A percentile compares a stretch with the other conserved stretches of the same genome.
Evolutionary conservation across 2,888 invertebrate species (phyloP).

Genomic region (Fragum sueziense): DNA sequence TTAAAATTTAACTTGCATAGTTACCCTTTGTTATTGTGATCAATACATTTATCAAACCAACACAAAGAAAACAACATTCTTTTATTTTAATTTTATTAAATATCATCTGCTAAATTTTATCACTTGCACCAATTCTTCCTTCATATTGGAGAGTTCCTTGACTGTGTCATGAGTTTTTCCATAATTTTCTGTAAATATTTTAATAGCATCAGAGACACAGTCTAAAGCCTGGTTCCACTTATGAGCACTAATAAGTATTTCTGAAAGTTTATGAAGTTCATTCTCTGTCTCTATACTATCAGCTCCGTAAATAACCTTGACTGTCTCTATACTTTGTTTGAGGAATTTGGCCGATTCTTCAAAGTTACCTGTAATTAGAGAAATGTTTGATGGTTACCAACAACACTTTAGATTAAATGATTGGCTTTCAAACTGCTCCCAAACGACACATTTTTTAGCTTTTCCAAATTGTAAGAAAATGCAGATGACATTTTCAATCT

Average conservation of each 20-base stretch:
- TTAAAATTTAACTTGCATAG: too few relatives aligned
- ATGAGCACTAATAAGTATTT: slow-evolving; percentile 84
- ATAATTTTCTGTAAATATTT: slow-evolving; percentile 65
- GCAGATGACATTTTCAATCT: too few relatives aligned
- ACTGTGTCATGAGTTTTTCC: slow-evolving; percentile 64
- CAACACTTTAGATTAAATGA: background rate
- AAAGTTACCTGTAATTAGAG: slow-evolving; percentile 80
- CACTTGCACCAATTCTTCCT: slow-evolving; percentile 42
- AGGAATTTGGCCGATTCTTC: slow-evolving; percentile 82
- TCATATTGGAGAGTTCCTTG: slow-evolving; percentile 57
- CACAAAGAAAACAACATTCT: background rate
- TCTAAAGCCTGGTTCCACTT: slow-evolving; percentile 75
- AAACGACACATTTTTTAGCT: background rate
- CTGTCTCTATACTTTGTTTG: slow-evolving; percentile 85
- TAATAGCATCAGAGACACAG: slow-evolving; percentile 58
- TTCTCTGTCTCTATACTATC: slow-evolving; percentile 87
- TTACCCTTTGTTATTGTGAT: too few relatives aligned
- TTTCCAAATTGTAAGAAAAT: too few relatives aligned
- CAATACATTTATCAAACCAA: too few relatives aligned
- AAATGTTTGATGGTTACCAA: background rate
- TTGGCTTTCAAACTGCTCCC: background rate
- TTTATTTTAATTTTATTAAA: background rate
- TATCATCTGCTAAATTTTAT: slow-evolving; percentile 1
- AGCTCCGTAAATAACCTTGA: slow-evolving; percentile 86
- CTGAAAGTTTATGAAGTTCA: slow-evolving; percentile 87